Percentiles rank a stretch among this genome's conserved stretches.
These are phyloP conservation scores for Hozukius guyotensis DNA, from an alignment of 2,797 vertebrate species.

Conservation along the genomic window DNA sequence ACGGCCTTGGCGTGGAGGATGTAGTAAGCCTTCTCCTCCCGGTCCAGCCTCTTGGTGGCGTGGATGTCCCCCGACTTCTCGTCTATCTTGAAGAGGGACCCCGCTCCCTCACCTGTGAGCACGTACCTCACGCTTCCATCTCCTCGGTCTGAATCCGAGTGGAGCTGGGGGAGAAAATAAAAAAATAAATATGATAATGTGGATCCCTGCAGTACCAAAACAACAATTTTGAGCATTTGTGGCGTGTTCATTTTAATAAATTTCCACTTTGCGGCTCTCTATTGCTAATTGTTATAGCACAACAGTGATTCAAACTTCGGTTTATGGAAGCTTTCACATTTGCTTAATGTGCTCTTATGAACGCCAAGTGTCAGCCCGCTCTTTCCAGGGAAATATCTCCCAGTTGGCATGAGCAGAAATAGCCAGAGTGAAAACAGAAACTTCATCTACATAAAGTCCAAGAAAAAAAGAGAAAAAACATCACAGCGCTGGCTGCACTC, in stretches of 20 bases:
- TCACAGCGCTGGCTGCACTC: background rate
- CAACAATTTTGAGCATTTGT: conserved; percentile 28
- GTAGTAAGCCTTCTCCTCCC: conserved; percentile 95
- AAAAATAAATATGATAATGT: background rate
- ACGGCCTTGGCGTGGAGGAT: conserved; percentile 93
- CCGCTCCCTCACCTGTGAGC: conserved; percentile 93
- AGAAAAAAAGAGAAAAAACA: background rate
- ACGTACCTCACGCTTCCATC: conserved; percentile 93
- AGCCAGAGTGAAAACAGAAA: conserved; percentile 2
- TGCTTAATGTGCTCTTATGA: conserved; percentile 44
- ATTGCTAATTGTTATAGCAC: conserved; percentile 43
- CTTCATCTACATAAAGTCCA: background rate
- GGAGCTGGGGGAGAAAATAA: conserved; percentile 82
- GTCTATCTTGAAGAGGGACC: conserved; percentile 93
- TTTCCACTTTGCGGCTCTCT: conserved; percentile 48
- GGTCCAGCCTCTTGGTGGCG: conserved; percentile 94
- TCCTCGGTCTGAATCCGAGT: conserved; percentile 92
- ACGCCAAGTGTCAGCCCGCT: conserved; percentile 12
- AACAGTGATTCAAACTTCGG: conserved; percentile 17
- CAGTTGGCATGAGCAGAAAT: conserved; percentile 17
- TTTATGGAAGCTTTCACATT: conserved; percentile 55
- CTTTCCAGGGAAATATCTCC: conserved; percentile 8
- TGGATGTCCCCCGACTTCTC: conserved; percentile 97
- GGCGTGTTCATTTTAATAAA: conserved; percentile 48
- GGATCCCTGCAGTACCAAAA: background rate